These are phyloP conservation scores for Herpetotheres cachinnans DNA, from an alignment of 2,113 vertebrate genomes.

Conservation along the genomic window DNA sequence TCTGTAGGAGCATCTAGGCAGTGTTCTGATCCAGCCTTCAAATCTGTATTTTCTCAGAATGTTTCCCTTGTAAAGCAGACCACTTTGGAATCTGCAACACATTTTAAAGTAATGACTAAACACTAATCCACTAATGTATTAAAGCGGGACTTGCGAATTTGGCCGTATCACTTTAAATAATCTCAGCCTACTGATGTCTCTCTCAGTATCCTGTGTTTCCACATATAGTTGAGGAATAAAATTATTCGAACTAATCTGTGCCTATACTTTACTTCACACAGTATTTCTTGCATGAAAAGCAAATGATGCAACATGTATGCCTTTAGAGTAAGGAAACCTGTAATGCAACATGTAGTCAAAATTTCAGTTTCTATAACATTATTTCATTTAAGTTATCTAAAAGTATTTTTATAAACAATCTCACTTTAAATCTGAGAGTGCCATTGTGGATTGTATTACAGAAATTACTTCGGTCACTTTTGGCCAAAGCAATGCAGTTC, in stretches of 20 bases:
- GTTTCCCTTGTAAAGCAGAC: background rate
- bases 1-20: background rate
- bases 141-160: slow-evolving; percentile 29
- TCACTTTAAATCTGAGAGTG: background rate
- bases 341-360: background rate
- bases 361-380: background rate
- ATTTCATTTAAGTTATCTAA: background rate
- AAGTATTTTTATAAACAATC: background rate
- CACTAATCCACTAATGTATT: background rate
- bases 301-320: background rate
- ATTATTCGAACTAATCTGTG: background rate
- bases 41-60: background rate
- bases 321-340: background rate
- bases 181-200: background rate
- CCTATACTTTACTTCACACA: background rate
- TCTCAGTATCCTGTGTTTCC: slow-evolving; percentile 1
- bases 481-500: background rate
- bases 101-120: background rate
- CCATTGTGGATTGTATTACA: background rate
- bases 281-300: background rate
- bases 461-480: background rate
- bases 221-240: background rate
- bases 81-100: background rate
- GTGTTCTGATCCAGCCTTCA: background rate
- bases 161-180: background rate